Conservation (phyloP, 2,797 vertebrate genomes). For the Chanos chanos region DNA sequence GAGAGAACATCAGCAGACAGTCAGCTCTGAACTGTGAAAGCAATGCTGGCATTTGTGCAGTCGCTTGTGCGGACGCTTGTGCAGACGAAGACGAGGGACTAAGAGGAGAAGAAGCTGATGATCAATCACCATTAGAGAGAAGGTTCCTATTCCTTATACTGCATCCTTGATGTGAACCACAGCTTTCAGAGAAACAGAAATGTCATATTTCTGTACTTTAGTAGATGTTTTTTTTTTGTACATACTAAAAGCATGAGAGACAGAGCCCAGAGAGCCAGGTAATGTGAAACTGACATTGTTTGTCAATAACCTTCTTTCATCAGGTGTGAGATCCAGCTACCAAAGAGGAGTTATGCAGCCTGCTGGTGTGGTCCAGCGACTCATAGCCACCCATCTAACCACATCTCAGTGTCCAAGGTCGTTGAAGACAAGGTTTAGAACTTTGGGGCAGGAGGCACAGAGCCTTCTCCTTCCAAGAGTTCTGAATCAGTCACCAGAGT, state of each 20-base stretch:
- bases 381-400: neutral
- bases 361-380: conserved; percentile 42
- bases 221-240: too few species aligned
- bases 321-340: conserved; percentile 29
- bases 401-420: neutral
- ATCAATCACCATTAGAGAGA: neutral
- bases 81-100: neutral
- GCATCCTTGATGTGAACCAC: too few species aligned
- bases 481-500: too few species aligned
- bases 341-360: conserved; percentile 32
- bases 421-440: conserved; percentile 18
- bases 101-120: neutral
- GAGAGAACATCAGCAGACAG: too few species aligned
- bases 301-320: neutral
- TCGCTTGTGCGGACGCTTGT: neutral
- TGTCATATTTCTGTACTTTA: too few species aligned
- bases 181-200: too few species aligned
- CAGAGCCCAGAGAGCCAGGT: too few species aligned
- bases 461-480: too few species aligned
- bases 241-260: too few species aligned
- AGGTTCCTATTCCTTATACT: too few species aligned
- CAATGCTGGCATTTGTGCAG: too few species aligned
- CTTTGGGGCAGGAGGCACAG: neutral
- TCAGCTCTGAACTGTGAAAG: too few species aligned
- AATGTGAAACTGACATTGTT: neutral